Evolutionary conservation across 2,113 vertebrate species (phyloP), one percentile per base, ranked within the genome.

Genomic region (Eudorcas thomsonii): DNA sequence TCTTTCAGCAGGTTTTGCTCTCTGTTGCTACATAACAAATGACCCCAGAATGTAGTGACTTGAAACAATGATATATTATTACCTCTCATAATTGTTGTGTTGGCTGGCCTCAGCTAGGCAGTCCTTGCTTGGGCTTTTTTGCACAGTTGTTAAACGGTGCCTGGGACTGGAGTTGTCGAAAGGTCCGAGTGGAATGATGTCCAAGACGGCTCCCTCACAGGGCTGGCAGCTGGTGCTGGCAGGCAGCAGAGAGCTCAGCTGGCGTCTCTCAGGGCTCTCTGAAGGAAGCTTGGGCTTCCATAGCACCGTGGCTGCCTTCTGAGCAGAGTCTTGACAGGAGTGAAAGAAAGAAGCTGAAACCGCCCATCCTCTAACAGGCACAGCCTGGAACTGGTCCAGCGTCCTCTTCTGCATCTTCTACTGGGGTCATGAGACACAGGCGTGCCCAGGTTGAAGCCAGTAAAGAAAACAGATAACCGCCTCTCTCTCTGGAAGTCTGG

Each of bases 211-310:
- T 57, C n/a, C 25, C 54, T 17, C 54, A 28, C 54, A 10, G 25
- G 16, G 15, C 33, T 33, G 60, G 15, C 21, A 48, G 59, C 6
- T 36, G 60, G 43, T 50, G 36, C 60, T n/a, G 59, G 25, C 16
- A 21, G 39, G 36, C 3, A 3, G 25, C 7, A 6, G 19, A 33
- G n/a, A 67, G 26, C 10, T n/a, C 85, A 5, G 1, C 6, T 3
- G 6, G 57, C 14, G 19, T 33, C 45, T 33, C 45, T 43, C 60
- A 3, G 21, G 26, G 48, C 21, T 23, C 71, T n/a, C 57, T 10
- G 8, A 5, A 1, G 0, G 14, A 4, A 36, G 55, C 43, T 5
- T 11, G 33, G 55, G 25, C 84, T 80, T 62, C 45, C n/a, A 15
- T 0, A 55, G 13, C 74, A 6, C 33, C 3, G 30, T 54, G 45